phyloP scores from a whole-genome alignment of 2,888 invertebrate species.

The Amphipyra berbera region DNA sequence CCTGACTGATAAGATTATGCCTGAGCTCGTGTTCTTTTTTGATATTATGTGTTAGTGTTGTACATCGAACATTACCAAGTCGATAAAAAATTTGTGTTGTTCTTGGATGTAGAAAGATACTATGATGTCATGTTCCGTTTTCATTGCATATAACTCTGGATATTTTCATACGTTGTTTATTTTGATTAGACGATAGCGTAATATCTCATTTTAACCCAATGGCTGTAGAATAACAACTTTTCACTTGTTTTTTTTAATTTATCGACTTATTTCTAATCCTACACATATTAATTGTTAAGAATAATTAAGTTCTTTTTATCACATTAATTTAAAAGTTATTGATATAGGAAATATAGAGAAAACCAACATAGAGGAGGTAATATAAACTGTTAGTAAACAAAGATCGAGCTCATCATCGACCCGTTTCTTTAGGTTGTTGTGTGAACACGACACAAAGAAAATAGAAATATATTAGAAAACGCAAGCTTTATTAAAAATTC shows the following conservation, averaged over 20 bases:
- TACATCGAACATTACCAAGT: neutral
- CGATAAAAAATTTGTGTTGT: slow-evolving; percentile 17
- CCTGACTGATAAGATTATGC: too few relatives aligned
- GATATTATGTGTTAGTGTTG: neutral
- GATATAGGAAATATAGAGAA: slow-evolving; percentile 30
- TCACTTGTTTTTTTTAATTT: neutral
- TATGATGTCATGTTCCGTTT: slow-evolving; percentile 52
- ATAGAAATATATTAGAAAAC: slow-evolving; percentile 79
- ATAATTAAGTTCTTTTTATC: neutral
- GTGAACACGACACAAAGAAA: slow-evolving; percentile 77
- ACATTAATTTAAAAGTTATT: slow-evolving; percentile 5
- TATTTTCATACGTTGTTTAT: slow-evolving; percentile 59
- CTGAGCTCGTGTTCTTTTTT: too few relatives aligned
- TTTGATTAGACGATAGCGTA: slow-evolving; percentile 40
- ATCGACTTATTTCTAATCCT: too few relatives aligned
- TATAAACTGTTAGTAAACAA: slow-evolving; percentile 73
- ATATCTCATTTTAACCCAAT: slow-evolving; percentile 26
- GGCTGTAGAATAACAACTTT: slow-evolving; percentile 9
- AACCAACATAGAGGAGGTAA: slow-evolving; percentile 52
- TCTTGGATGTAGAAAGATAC: slow-evolving; percentile 34
- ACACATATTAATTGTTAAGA: neutral
- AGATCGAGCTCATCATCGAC: slow-evolving; percentile 83
- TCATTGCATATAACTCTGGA: slow-evolving; percentile 28
- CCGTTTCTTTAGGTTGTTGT: slow-evolving; percentile 64
- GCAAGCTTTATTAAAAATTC: slow-evolving; percentile 89